These are phyloP conservation scores for Sebastiscus albofasciatus DNA, from an alignment of 2,797 vertebrate genomes.

Conservation along the genomic window DNA sequence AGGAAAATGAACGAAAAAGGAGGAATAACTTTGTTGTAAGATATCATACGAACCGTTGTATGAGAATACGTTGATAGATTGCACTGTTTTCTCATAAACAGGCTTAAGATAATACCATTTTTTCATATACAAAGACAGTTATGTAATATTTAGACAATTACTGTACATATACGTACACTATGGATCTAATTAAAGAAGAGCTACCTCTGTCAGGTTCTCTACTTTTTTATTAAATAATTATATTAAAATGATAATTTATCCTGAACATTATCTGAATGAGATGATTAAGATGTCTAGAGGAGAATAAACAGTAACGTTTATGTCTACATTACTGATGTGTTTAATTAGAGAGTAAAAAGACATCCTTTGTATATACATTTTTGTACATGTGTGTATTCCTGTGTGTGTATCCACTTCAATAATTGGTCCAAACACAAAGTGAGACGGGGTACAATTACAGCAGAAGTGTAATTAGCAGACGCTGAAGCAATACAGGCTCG, in stretches of 20 bases:
- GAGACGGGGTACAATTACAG: constrained; percentile 34
- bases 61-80: background rate
- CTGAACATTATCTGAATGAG: background rate
- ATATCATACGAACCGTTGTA: no score
- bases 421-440: constrained; percentile 33
- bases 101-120: fast-evolving
- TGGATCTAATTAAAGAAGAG: background rate
- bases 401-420: background rate
- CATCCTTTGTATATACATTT: background rate
- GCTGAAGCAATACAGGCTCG: constrained; percentile 11
- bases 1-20: fast-evolving
- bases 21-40: no score
- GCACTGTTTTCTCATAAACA: background rate
- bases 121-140: background rate
- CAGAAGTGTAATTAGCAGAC: constrained; percentile 61
- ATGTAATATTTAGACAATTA: background rate
- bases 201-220: background rate
- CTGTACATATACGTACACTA: background rate
- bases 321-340: background rate
- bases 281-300: background rate
- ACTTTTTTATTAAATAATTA: background rate
- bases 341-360: background rate
- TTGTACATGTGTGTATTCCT: background rate
- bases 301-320: background rate
- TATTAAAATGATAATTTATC: background rate